phyloP scores from a whole-genome alignment of 2,113 vertebrate species.

The Trematocara unimaculatum region DNA sequence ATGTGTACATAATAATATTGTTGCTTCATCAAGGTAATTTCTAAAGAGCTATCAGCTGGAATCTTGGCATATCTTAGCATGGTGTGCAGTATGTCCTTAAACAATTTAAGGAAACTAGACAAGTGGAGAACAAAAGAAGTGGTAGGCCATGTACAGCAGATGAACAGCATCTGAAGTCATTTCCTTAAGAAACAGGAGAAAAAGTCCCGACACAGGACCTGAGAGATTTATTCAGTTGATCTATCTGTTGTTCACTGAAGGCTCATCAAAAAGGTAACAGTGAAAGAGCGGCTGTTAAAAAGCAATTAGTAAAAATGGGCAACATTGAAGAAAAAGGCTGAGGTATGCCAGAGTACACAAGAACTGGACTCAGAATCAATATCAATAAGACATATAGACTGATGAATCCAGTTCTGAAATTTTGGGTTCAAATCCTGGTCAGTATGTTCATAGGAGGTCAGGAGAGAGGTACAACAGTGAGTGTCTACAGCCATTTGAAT shows the following conservation, averaged over 20 bases:
- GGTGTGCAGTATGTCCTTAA: neutral
- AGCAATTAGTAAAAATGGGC: neutral
- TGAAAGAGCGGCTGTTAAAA: neutral
- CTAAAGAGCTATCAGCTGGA: neutral
- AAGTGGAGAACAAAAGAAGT: neutral
- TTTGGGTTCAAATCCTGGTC: neutral
- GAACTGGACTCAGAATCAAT: neutral
- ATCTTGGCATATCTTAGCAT: neutral
- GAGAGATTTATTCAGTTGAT: neutral
- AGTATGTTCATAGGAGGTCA: neutral
- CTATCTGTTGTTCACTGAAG: neutral
- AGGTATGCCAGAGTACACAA: neutral
- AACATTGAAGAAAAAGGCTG: neutral
- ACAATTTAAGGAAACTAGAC: neutral
- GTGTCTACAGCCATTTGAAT: rapidly evolving
- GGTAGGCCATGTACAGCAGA: no score
- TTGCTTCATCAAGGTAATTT: neutral
- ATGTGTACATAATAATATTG: neutral
- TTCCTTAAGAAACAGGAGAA: neutral
- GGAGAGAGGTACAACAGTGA: neutral
- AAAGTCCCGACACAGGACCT: rapidly evolving
- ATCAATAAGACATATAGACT: neutral
- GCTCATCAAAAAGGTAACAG: neutral
- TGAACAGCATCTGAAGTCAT: no score
- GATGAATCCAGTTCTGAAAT: neutral